A percentile compares a stretch with the other conserved stretches of the same genome.
Evolutionary conservation across 2,113 vertebrate species (phyloP).

Genomic region (Eulacestoma nigropectus): DNA sequence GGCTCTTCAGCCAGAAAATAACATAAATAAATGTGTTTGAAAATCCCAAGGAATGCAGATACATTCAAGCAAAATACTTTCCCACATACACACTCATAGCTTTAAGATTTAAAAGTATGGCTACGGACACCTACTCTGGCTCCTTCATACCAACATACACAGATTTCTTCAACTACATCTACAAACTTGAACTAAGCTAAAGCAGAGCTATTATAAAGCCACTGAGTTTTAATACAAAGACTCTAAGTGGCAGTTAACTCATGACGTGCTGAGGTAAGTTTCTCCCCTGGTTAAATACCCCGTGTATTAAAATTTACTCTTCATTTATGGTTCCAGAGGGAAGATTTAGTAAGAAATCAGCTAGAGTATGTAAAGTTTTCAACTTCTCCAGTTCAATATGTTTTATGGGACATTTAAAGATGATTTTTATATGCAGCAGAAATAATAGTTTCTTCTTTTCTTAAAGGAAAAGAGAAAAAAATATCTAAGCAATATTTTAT

Average conservation of each 20-base stretch:
- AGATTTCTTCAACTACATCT: not conserved
- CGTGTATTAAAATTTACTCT: not conserved
- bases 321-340: not conserved
- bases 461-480: not conserved
- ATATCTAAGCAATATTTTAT: not conserved
- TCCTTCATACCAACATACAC: not conserved
- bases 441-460: not conserved
- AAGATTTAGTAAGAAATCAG: not conserved
- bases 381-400: not conserved
- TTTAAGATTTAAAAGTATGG: not conserved
- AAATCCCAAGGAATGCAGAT: not conserved
- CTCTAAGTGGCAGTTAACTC: not conserved
- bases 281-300: not conserved
- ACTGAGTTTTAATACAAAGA: not conserved
- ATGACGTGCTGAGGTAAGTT: not conserved
- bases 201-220: not conserved
- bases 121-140: not conserved
- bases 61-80: not conserved
- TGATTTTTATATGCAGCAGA: not conserved
- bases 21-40: not conserved
- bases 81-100: not conserved
- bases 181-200: not conserved
- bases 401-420: not conserved
- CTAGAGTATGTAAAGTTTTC: not conserved
- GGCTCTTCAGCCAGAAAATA: not conserved